Conservation (phyloP, 2,113 vertebrate species). For the Gila orcuttii region DNA sequence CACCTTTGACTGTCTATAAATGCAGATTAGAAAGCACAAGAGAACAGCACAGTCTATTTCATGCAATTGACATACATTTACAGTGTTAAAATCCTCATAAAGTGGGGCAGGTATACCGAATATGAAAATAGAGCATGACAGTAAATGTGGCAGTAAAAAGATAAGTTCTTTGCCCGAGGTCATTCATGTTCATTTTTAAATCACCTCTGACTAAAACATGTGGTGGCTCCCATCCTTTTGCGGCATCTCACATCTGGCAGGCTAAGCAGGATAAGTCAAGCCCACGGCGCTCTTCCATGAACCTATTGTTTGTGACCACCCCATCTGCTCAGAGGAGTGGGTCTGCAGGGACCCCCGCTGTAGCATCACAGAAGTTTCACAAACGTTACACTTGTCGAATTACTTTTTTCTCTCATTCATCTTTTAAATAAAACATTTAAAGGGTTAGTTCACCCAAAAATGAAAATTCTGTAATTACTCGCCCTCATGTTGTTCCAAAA, state of each 20-base stretch:
- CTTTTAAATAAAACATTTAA: not conserved
- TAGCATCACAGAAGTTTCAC: slow-evolving; percentile 22
- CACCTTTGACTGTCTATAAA: not conserved
- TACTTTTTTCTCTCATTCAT: not conserved
- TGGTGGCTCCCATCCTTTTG: slow-evolving; percentile 14
- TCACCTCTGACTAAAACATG: slow-evolving; percentile 34
- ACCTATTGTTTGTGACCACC: slow-evolving; percentile 52
- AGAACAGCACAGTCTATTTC: not conserved
- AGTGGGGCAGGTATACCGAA: not conserved
- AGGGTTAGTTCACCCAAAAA: too few species aligned
- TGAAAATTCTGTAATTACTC: too few species aligned
- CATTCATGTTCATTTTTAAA: slow-evolving; percentile 31
- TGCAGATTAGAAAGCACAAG: not conserved
- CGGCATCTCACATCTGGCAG: slow-evolving; percentile 45
- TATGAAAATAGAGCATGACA: slow-evolving; percentile 38
- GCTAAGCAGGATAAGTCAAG: slow-evolving; percentile 48
- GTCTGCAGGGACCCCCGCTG: slow-evolving; percentile 37
- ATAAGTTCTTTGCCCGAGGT: slow-evolving; percentile 23
- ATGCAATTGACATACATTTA: not conserved
- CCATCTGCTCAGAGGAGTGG: slow-evolving; percentile 49
- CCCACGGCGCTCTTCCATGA: slow-evolving; percentile 33
- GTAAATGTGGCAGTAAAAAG: slow-evolving; percentile 19
- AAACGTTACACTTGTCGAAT: not conserved
- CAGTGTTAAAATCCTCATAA: not conserved
- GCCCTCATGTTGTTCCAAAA: too few species aligned